These are phyloP conservation scores for Megaceryle torquata DNA, from an alignment of 2,113 vertebrate species.

Conservation along the genomic window DNA sequence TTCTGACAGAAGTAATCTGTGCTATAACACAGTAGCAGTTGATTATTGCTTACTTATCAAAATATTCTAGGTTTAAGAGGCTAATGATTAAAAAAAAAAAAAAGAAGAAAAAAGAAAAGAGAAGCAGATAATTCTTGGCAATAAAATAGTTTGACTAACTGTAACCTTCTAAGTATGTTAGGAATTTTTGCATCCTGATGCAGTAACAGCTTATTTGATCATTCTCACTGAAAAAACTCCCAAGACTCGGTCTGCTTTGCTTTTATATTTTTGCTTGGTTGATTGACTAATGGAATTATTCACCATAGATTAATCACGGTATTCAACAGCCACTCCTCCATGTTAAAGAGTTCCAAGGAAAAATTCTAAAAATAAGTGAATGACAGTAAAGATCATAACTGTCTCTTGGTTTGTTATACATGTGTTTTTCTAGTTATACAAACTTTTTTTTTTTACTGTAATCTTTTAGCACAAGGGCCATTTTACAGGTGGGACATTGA, in stretches of 20 bases:
- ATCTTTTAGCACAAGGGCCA: neutral
- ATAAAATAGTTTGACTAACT: neutral
- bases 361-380: neutral
- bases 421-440: neutral
- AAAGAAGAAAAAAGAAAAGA: neutral
- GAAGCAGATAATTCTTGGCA: fast-evolving
- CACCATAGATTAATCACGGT: neutral
- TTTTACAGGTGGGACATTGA: neutral
- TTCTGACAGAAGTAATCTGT: neutral
- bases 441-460: fast-evolving
- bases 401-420: neutral
- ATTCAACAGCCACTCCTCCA: neutral
- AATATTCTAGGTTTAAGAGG: neutral
- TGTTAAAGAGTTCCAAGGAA: neutral
- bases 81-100: neutral
- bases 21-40: neutral
- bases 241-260: neutral
- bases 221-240: neutral
- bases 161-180: neutral
- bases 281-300: neutral
- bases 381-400: neutral
- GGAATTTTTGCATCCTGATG: neutral
- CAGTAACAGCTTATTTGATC: neutral
- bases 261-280: neutral
- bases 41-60: neutral